A percentile compares a stretch with the other conserved stretches of the same genome.
Evolutionary conservation across 1,140 invertebrate species (phyloP).

Genomic region (Chionoecetes opilio): DNA sequence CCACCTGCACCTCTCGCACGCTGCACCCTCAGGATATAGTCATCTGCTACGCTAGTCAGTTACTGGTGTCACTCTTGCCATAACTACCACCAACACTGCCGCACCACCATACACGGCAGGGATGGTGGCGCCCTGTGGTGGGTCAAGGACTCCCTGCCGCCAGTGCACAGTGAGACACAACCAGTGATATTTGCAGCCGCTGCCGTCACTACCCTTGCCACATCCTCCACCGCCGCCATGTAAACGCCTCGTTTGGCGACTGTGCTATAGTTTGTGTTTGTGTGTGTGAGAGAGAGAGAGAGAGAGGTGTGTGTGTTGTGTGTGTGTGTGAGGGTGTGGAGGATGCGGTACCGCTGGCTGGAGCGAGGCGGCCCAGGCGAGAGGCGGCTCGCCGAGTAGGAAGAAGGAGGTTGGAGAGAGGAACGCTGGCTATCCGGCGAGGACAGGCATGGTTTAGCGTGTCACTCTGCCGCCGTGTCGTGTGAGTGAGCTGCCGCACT

Average conservation of each 20-base stretch:
- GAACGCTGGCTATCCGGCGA: background rate
- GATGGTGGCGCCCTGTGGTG: background rate
- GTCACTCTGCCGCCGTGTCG: background rate
- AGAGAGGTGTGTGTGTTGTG: no score
- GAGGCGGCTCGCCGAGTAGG: background rate
- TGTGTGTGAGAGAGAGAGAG: background rate
- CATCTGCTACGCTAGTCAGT: conserved; percentile 27
- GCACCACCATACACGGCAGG: background rate
- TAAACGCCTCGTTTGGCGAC: conserved; percentile 3
- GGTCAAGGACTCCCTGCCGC: background rate
- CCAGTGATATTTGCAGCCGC: background rate
- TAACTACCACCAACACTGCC: no score
- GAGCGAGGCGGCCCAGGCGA: background rate
- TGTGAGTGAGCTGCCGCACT: background rate
- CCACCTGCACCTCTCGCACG: background rate
- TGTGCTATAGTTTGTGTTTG: background rate
- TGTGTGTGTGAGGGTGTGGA: background rate
- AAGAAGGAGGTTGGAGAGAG: background rate
- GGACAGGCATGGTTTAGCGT: conserved; percentile 1
- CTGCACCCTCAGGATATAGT: conserved; percentile 1
- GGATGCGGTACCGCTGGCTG: background rate
- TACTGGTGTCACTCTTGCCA: background rate
- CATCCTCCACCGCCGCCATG: background rate
- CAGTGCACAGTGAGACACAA: background rate
- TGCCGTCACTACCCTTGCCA: background rate